phyloP scores from a whole-genome alignment of 2,113 vertebrate species.

The Callipepla squamata region DNA sequence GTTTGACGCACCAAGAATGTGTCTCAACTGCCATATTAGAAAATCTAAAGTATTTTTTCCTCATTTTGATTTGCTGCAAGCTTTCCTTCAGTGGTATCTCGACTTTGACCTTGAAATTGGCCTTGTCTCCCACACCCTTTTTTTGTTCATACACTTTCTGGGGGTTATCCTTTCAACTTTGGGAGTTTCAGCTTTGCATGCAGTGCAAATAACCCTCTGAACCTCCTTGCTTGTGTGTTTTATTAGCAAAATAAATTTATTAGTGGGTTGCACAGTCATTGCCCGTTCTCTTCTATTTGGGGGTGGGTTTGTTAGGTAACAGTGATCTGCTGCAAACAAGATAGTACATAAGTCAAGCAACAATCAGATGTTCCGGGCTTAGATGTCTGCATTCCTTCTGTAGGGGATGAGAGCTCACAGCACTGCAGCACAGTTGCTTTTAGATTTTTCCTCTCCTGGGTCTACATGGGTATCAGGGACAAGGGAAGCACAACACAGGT shows the following conservation, averaged over 20 bases:
- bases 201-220: background rate
- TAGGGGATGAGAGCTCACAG: background rate
- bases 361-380: background rate
- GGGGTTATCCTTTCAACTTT: background rate
- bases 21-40: background rate
- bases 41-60: background rate
- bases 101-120: background rate
- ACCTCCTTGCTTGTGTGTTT: background rate
- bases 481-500: background rate
- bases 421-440: background rate
- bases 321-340: background rate
- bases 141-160: background rate
- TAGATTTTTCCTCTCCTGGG: background rate
- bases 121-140: background rate
- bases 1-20: background rate
- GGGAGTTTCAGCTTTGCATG: background rate
- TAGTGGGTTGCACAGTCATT: background rate
- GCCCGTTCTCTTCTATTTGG: background rate
- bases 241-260: background rate
- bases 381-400: background rate
- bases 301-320: background rate
- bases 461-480: background rate
- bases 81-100: background rate
- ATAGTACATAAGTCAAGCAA: background rate
- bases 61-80: background rate